Base-by-base conservation (phyloP, 2,888 invertebrate species). In the Pollenia angustigena region DNA sequence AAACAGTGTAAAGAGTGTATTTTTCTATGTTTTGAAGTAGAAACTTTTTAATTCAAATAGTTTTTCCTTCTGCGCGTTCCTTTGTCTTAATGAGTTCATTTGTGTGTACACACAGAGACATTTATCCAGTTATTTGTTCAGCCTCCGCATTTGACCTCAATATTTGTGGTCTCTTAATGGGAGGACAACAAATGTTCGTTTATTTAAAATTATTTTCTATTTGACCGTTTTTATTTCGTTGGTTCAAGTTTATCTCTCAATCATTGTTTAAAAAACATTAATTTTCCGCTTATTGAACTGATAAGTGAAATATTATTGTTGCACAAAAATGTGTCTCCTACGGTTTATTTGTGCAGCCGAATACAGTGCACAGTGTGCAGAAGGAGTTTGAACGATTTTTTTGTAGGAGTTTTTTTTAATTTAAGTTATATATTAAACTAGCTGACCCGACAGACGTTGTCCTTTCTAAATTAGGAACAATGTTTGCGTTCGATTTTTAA, bases 201-300 rank as follows among this genome's bases (percentile, higher is more conserved):
- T 72, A 79, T 79, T 74, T 60, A 40, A 60, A 78, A 68, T 48
- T 74, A 74, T 85, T 74, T 74, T 68, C 68, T 74, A 68, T 80
- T 68, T 80, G 50, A 18, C 48, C n/a, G 54, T 60, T 58, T 66
- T 68, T 66, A 40, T 74, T 66, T 58, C 52, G 60, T 54, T 75
- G 74, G 46, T 68, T 80, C 66, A 79, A 85, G 84, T 85, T 85
- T 80, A 85, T 85, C 79, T 85, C 74, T 80, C 74, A 85, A 85
- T 85, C 84, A 85, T 75, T 79, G 68, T 58, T 75, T 69, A 85
- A 75, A 80, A 75, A 80, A 85, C 74, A 80, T 75, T 80, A 85
- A 85, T 85, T 85, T 85, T 85, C 84, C 79, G 84, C 84, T 85
- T 85, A 85, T 85, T 85, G 84, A 74, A 85, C 84, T 80, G 79